Conservation (phyloP, 2,113 vertebrate genomes). For the Dicerorhinus sumatrensis region DNA sequence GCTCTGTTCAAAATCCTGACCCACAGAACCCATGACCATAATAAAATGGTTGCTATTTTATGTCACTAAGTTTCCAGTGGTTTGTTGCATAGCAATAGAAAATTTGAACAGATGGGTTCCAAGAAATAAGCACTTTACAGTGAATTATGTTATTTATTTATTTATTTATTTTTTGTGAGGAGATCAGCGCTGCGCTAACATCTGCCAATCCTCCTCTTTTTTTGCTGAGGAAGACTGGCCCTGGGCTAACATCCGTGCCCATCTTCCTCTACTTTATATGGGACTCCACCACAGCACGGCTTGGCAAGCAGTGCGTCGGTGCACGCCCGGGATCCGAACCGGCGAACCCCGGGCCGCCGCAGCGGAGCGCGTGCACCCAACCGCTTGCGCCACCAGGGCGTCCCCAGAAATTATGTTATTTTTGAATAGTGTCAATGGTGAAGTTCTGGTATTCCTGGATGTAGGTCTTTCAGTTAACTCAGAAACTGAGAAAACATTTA, state of each 20-base stretch:
- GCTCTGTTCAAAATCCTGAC: not conserved
- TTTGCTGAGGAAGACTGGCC: too few relatives aligned
- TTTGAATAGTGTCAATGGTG: not conserved
- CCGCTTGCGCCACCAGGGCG: too few relatives aligned
- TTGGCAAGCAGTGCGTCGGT: too few relatives aligned
- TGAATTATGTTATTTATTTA: not conserved
- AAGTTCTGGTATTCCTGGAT: not conserved
- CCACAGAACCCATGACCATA: not conserved
- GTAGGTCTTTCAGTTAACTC: not conserved
- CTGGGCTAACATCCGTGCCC: too few relatives aligned
- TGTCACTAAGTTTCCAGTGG: not conserved
- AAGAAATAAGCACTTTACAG: not conserved
- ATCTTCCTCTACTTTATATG: too few relatives aligned
- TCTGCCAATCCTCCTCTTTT: too few relatives aligned
- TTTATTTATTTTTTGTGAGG: too few relatives aligned
- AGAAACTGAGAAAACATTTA: not conserved
- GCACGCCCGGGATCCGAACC: too few relatives aligned
- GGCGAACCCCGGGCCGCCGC: too few relatives aligned
- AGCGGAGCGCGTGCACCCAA: too few relatives aligned
- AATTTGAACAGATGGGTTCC: not conserved
- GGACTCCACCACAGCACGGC: too few relatives aligned
- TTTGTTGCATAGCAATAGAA: not conserved
- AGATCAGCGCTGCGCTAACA: too few relatives aligned
- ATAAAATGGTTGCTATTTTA: not conserved
- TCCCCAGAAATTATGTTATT: not conserved